phyloP scores from a whole-genome alignment of 1,140 invertebrate genomes.

The Diprion similis region DNA sequence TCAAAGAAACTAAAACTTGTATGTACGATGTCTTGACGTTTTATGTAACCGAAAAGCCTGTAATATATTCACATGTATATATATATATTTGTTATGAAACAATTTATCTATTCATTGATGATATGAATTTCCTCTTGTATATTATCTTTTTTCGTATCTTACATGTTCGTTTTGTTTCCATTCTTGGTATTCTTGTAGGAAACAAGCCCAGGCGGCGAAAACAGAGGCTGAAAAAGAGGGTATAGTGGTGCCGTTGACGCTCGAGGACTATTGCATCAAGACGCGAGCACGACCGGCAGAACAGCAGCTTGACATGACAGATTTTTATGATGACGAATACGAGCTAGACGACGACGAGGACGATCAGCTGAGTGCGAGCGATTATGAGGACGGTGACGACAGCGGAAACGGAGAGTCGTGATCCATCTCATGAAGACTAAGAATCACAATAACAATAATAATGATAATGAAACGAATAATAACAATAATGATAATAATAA shows the following conservation, averaged over 20 bases:
- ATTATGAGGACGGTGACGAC: constrained; percentile 78
- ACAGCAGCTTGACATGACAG: constrained; percentile 84
- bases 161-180: not conserved
- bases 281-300: constrained; percentile 82
- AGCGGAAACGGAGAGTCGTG: constrained; percentile 80
- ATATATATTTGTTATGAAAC: too few species aligned
- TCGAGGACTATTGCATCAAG: constrained; percentile 98
- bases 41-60: too few species aligned
- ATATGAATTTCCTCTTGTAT: too few species aligned
- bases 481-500: too few species aligned
- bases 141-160: too few species aligned
- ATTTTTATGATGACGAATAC: constrained; percentile 94
- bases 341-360: constrained; percentile 80
- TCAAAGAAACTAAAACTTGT: too few species aligned
- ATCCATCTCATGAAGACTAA: constrained; percentile 51
- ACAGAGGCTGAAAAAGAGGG: constrained; percentile 96
- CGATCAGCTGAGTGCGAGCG: constrained; percentile 68
- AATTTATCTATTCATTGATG: too few species aligned
- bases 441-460: constrained; percentile 22
- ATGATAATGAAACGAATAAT: not conserved
- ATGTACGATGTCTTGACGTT: too few species aligned
- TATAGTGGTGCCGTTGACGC: constrained; percentile 93
- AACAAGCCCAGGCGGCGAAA: constrained; percentile 94
- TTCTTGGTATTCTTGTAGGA: constrained; percentile 70
- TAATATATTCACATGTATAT: too few species aligned